Conservation (phyloP, 2,113 vertebrate genomes). For the Scomber colias region DNA sequence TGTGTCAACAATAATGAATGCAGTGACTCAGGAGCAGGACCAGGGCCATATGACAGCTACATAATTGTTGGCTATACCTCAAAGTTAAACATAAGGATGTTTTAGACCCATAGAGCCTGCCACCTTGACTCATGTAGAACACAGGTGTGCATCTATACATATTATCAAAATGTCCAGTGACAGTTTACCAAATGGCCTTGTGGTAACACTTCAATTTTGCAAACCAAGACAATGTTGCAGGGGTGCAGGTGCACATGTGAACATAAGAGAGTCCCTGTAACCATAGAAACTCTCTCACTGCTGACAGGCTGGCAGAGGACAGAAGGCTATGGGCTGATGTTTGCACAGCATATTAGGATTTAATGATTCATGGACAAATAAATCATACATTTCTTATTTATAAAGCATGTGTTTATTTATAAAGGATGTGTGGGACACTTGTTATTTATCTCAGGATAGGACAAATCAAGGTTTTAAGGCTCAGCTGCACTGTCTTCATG, state of each 20-base stretch:
- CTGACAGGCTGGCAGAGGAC: constrained; percentile 35
- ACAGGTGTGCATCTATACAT: background rate
- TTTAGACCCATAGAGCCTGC: background rate
- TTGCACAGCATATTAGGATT: constrained; percentile 59
- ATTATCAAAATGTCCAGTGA: constrained; percentile 13
- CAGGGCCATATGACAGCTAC: background rate
- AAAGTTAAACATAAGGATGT: background rate
- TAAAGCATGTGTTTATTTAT: constrained; percentile 40
- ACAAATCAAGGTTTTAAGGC: background rate
- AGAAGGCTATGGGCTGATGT: constrained; percentile 28
- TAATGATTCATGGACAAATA: constrained; percentile 62
- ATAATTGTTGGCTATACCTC: background rate
- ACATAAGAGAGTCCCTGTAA: constrained; percentile 47
- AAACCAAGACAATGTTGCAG: constrained; percentile 15
- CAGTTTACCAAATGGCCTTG: constrained; percentile 21
- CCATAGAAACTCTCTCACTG: constrained; percentile 57
- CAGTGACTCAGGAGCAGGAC: background rate
- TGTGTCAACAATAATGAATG: background rate
- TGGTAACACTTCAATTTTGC: constrained; percentile 26
- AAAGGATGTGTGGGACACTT: background rate
- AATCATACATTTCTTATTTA: constrained; percentile 47
- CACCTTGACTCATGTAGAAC: background rate
- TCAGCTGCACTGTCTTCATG: too few species aligned
- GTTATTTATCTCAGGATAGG: constrained; percentile 15
- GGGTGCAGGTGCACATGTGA: constrained; percentile 37